Percentiles rank a stretch among this genome's conserved stretches.
These are phyloP conservation scores for Drosophila conformis DNA, from an alignment of 2,888 invertebrate genomes.

Conservation along the genomic window DNA sequence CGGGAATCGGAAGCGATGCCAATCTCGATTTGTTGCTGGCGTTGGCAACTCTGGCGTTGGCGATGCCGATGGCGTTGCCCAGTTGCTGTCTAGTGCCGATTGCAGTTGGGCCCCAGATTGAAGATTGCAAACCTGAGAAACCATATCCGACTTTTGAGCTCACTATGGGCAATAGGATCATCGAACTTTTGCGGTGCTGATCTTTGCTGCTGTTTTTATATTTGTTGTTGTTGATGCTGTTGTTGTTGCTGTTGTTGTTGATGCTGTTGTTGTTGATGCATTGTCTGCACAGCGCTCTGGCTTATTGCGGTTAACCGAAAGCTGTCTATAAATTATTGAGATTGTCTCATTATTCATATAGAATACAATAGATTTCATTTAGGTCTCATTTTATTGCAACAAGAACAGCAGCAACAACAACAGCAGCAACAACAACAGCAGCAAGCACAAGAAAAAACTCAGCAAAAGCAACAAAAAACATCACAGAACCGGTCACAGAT, in stretches of 20 bases:
- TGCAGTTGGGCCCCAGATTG: conserved; percentile 20
- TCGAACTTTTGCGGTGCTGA: conserved; percentile 75
- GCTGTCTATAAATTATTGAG: conserved; percentile 84
- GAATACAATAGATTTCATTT: conserved; percentile 83
- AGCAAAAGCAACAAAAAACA: conserved; percentile 36
- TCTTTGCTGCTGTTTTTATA: conserved; percentile 27
- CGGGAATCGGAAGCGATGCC: conserved; percentile 72
- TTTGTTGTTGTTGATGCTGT: conserved; percentile 7
- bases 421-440: conserved; percentile 40
- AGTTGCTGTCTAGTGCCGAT: conserved; percentile 18
- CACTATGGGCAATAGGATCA: conserved; percentile 62
- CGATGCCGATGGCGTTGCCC: conserved; percentile 7
- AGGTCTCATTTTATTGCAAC: conserved; percentile 78
- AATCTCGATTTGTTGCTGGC: conserved; percentile 67
- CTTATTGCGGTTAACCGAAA: conserved; percentile 83
- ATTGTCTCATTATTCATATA: conserved; percentile 85
- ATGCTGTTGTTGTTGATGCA: conserved; percentile 51
- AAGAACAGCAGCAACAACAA: conserved; percentile 59
- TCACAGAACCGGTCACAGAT: conserved; percentile 65
- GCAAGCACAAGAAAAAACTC: conserved; percentile 24
- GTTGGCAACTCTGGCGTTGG: conserved; percentile 6
- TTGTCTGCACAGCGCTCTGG: conserved; percentile 56
- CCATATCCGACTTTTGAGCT: conserved; percentile 67
- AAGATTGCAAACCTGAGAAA: conserved; percentile 52
- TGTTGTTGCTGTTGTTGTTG: conserved; percentile 23